Percentiles rank a stretch among this genome's conserved stretches.
Evolutionary conservation across 2,888 invertebrate species (phyloP).

Genomic region (Agrotis clavis): DNA sequence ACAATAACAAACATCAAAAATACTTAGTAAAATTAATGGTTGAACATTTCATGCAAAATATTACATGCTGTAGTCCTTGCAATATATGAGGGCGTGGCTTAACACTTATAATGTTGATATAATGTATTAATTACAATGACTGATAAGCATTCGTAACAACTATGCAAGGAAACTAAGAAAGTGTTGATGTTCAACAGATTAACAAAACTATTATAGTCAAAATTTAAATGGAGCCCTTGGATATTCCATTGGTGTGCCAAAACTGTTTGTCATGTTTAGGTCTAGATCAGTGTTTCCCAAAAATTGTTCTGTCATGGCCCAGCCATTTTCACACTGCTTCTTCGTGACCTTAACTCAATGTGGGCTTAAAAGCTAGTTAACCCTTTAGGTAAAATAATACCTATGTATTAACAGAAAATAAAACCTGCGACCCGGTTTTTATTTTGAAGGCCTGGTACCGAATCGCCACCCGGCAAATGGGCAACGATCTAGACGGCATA

Average conservation of each 20-base stretch:
- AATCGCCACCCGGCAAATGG: too few relatives aligned
- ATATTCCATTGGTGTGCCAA: not conserved
- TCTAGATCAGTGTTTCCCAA: too few relatives aligned
- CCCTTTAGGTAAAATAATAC: too few relatives aligned
- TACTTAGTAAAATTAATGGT: conserved; percentile 6
- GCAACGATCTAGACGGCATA: not conserved
- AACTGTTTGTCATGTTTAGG: not conserved
- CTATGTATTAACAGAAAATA: too few relatives aligned
- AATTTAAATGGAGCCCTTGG: not conserved
- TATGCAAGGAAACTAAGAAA: not conserved
- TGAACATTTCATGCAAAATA: conserved; percentile 23
- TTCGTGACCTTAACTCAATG: too few relatives aligned
- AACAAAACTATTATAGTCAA: not conserved
- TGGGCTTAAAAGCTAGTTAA: too few relatives aligned
- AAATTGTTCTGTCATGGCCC: too few relatives aligned
- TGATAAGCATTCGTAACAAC: not conserved
- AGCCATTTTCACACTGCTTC: too few relatives aligned
- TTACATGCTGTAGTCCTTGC: conserved; percentile 1
- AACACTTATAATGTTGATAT: not conserved
- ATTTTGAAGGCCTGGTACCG: too few relatives aligned
- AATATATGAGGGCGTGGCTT: not conserved
- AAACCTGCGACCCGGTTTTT: too few relatives aligned
- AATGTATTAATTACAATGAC: conserved; percentile 6
- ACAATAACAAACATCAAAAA: conserved; percentile 28
- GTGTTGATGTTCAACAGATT: not conserved